These are phyloP conservation scores for Drosophila teissieri DNA, from an alignment of 1,140 invertebrate species.

Conservation along the genomic window DNA sequence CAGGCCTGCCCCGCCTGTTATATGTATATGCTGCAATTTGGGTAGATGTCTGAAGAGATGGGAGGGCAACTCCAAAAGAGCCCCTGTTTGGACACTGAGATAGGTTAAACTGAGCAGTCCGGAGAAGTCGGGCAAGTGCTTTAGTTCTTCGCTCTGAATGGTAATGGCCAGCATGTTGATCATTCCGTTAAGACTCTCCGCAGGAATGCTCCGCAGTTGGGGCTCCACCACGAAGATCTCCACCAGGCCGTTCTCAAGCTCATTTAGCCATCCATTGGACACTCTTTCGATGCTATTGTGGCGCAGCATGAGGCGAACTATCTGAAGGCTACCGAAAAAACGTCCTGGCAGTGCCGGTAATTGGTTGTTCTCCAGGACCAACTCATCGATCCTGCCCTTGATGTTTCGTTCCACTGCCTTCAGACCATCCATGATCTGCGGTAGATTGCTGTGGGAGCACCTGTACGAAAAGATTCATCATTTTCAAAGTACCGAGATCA, in stretches of 20 bases:
- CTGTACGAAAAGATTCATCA: constrained; percentile 83
- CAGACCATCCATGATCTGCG: constrained; percentile 89
- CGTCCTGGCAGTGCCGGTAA: constrained; percentile 91
- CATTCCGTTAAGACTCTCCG: constrained; percentile 90
- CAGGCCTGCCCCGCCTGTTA: constrained; percentile 89
- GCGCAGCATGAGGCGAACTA: constrained; percentile 91
- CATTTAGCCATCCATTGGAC: constrained; percentile 91
- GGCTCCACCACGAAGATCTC: constrained; percentile 94
- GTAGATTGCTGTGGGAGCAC: constrained; percentile 94
- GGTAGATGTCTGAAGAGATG: constrained; percentile 90
- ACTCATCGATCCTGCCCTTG: constrained; percentile 90
- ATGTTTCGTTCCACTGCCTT: constrained; percentile 89
- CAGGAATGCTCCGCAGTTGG: constrained; percentile 90
- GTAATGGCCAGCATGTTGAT: constrained; percentile 92
- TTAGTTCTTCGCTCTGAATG: constrained; percentile 90
- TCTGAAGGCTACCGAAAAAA: constrained; percentile 90
- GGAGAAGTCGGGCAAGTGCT: constrained; percentile 89
- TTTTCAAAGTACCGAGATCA: neutral
- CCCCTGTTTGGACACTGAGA: constrained; percentile 89
- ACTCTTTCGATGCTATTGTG: constrained; percentile 93
- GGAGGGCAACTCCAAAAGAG: constrained; percentile 89
- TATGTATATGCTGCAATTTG: constrained; percentile 90
- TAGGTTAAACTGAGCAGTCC: constrained; percentile 88
- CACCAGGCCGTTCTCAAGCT: constrained; percentile 90
- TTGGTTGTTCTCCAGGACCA: constrained; percentile 94